A percentile compares a stretch with the other conserved stretches of the same genome.
phyloP scores from a whole-genome alignment of 2,797 vertebrate species.

The Calcarius lapponicus region DNA sequence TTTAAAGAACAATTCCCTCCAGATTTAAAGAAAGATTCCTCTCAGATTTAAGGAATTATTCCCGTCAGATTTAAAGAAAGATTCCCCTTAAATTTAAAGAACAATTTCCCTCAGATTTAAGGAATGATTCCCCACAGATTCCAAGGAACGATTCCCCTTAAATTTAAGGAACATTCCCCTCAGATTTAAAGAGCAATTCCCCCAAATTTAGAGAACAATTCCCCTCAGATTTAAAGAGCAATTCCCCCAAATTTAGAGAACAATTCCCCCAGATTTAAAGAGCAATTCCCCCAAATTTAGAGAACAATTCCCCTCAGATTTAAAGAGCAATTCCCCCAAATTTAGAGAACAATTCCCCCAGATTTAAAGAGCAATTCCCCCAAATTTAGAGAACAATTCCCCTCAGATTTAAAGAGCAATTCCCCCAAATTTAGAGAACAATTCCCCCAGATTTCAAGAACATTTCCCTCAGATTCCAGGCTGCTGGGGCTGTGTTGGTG shows the following conservation, averaged over 20 bases:
- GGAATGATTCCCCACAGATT: accelerated
- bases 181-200: accelerated
- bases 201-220: accelerated
- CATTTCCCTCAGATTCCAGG: not conserved
- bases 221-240: accelerated
- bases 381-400: not conserved
- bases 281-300: accelerated
- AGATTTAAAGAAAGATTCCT: accelerated
- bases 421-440: accelerated
- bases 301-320: accelerated
- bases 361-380: accelerated
- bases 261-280: accelerated
- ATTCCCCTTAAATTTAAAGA: not conserved
- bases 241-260: not conserved
- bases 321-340: accelerated
- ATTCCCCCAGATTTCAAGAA: no score
- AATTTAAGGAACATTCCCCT: accelerated
- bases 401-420: no score
- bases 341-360: accelerated
- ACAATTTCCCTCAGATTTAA: accelerated
- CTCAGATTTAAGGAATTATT: accelerated
- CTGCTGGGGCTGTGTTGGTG: not conserved
- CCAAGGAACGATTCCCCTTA: accelerated
- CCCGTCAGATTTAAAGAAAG: accelerated
- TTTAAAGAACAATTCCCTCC: no score